Conservation (phyloP, 2,113 vertebrate genomes). For the Aspidoscelis tigris region DNA sequence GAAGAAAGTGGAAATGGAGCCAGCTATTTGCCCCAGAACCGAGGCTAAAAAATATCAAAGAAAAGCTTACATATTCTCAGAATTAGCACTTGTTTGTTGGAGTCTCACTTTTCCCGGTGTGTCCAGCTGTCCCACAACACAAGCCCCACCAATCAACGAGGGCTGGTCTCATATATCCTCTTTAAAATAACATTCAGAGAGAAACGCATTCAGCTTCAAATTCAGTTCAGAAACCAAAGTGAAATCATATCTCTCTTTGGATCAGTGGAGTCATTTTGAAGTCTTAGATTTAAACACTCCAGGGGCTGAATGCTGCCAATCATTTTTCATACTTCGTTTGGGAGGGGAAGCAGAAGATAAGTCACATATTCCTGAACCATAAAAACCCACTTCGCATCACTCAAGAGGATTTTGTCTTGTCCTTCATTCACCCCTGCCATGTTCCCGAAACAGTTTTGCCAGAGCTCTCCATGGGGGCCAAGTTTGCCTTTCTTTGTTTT, state of each 20-base stretch:
- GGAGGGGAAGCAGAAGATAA: not conserved
- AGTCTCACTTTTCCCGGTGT: conserved; percentile 25
- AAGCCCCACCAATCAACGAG: not conserved
- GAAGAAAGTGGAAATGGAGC: conserved; percentile 50
- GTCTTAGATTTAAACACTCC: conserved; percentile 34
- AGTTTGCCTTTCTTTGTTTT: not conserved
- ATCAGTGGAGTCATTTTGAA: conserved; percentile 38
- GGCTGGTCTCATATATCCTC: conserved; percentile 28
- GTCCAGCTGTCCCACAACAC: conserved; percentile 24
- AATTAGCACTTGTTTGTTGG: conserved; percentile 40
- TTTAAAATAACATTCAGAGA: conserved; percentile 13
- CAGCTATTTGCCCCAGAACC: conserved; percentile 41
- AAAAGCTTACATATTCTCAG: conserved; percentile 56
- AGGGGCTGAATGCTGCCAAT: not conserved
- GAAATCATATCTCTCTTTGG: conserved; percentile 43
- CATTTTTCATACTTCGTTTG: conserved; percentile 1
- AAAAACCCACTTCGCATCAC: conserved; percentile 17
- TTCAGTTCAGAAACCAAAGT: conserved; percentile 24
- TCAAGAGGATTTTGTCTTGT: conserved; percentile 7
- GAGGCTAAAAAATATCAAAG: conserved; percentile 40
- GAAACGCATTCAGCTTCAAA: conserved; percentile 28
- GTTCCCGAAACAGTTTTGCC: conserved; percentile 8
- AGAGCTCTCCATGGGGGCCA: conserved; percentile 10
- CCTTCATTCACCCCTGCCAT: conserved; percentile 14
- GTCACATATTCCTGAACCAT: conserved; percentile 21